Conservation (phyloP, 2,113 vertebrate species). For the Psophia crepitans region DNA sequence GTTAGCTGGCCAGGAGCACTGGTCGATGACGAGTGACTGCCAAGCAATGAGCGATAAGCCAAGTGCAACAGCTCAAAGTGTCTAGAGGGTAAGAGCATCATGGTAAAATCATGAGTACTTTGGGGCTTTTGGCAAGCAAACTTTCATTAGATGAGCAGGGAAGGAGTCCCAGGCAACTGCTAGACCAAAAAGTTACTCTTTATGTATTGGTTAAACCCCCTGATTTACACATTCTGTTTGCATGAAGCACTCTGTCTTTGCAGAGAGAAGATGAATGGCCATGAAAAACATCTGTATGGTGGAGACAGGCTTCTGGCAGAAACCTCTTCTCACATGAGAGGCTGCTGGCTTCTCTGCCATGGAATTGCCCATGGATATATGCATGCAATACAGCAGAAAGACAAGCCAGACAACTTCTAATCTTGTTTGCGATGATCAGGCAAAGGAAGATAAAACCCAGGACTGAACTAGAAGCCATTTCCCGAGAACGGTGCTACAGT, state of each 20-base stretch:
- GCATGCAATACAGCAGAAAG: no score
- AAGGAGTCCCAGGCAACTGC: background rate
- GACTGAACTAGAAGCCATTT: background rate
- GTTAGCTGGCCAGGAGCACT: background rate
- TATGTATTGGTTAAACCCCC: no score
- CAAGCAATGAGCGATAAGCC: no score
- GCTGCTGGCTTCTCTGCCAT: background rate
- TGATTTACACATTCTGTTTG: background rate
- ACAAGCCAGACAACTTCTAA: background rate
- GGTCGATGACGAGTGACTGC: rapidly evolving
- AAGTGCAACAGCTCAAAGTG: background rate
- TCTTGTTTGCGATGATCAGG: background rate
- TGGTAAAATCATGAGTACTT: background rate
- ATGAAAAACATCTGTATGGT: no score
- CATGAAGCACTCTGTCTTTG: background rate
- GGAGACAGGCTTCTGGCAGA: background rate
- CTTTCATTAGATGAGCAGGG: no score
- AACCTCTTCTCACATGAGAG: no score
- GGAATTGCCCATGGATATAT: background rate
- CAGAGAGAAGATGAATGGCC: background rate
- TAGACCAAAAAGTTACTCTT: background rate
- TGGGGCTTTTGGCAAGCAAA: background rate
- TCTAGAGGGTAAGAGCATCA: no score
- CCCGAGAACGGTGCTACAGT: background rate
- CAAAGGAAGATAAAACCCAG: background rate